Base-by-base conservation (phyloP, 2,113 vertebrate species). In the Edolisoma coerulescens region DNA sequence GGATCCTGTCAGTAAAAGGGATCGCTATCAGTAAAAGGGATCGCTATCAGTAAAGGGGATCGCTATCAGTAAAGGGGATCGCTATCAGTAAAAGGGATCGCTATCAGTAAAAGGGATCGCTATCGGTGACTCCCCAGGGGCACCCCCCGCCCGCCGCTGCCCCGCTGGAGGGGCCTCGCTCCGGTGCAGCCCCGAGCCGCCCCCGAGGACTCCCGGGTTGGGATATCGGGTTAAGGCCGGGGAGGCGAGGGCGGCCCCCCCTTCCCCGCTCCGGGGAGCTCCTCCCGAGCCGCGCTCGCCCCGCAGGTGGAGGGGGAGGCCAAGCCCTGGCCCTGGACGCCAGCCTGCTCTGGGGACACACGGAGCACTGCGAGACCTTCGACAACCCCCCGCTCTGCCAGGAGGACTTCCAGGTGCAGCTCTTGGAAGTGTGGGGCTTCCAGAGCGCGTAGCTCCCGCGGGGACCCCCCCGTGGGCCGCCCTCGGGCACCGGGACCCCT, bases 351-450 rank as follows among this genome's bases (percentile, higher is more conserved):
- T 79, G 78, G 76, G 98, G 98, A 22, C 96, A 5, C 93, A 98
- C 98, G 1, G 98, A 98, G 87, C 84, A 18, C 59, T 99, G 99
- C 28, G 98, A 98, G 93, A 99, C 98, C 13, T 99, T 99, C 18
- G 98, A 98, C 91, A 99, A 98, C 93, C 96, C 93, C n/a, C 98
- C 98, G 2, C 98, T 99, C 65, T 99, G 98, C 96, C 98, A 96
- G 84, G 97, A 98, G 87, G 90, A 97, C 89, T 99, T 99, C 96
- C 98, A 98, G 95, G 98, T 99, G 94, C 98, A 98, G 89, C 96
- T 97, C 17, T 53, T 99, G 87, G 99, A 99, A 82, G 98, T 97
- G 28, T 99, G 99, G 98, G 98, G 98, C 67, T 98, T 99, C 45
- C 98, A 98, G 47, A 98, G 93, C 2, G 14, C 75, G 30, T 96